These are phyloP conservation scores for Orientallactaga bullata DNA, from an alignment of 2,113 vertebrate genomes.

Conservation along the genomic window DNA sequence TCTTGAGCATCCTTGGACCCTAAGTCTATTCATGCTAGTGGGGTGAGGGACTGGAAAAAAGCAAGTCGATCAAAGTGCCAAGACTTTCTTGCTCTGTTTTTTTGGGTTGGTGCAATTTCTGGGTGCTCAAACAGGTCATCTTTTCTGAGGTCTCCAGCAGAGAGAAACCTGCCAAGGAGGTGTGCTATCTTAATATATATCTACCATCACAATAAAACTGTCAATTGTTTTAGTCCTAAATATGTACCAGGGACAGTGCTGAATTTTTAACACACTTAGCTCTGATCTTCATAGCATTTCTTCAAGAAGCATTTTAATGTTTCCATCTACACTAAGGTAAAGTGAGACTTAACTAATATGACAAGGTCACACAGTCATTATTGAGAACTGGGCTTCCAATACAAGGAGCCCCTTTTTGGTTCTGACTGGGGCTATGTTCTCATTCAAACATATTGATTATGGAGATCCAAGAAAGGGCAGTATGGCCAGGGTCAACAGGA, in stretches of 20 bases:
- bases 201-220: not conserved
- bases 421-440: not conserved
- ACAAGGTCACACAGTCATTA: not conserved
- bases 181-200: not conserved
- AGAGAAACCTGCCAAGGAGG: conserved; percentile 2
- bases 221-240: conserved; percentile 17
- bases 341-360: conserved; percentile 25
- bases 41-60: not conserved
- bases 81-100: conserved; percentile 42
- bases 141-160: not conserved
- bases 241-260: not conserved
- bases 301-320: conserved; percentile 22
- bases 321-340: not conserved
- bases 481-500: not conserved
- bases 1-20: not conserved
- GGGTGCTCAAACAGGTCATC: not conserved
- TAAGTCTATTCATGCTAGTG: not conserved
- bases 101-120: conserved; percentile 2
- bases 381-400: not conserved
- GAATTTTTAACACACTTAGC: not conserved
- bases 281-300: not conserved
- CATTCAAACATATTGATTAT: not conserved
- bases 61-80: not conserved
- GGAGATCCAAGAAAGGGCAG: not conserved
- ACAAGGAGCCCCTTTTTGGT: not conserved